Evolutionary conservation across 2,888 invertebrate genomes (phyloP).

Genomic region (Oxystoma pomonae): DNA sequence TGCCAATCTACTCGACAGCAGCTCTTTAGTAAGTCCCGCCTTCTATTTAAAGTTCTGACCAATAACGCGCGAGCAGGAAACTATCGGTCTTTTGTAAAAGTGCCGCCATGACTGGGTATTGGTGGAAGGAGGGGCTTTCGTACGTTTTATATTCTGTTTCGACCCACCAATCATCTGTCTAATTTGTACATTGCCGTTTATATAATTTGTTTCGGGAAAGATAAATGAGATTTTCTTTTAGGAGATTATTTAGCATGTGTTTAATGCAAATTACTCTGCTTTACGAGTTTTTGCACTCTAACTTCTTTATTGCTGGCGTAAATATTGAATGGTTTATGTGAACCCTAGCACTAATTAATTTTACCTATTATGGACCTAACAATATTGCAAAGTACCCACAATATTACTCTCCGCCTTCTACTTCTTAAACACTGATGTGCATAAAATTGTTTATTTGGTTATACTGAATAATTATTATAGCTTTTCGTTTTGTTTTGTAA

Average conservation of each 20-base stretch:
- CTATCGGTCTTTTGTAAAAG: slow-evolving; percentile 32
- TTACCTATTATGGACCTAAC: background rate
- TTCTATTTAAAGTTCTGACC: slow-evolving; percentile 25
- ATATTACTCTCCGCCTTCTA: too few species aligned
- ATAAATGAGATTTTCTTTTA: slow-evolving; percentile 49
- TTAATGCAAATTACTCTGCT: slow-evolving; percentile 47
- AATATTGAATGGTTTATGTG: slow-evolving; percentile 40
- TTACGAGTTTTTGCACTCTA: slow-evolving; percentile 39
- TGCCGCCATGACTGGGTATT: slow-evolving; percentile 31
- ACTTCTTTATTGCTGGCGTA: slow-evolving; percentile 34
- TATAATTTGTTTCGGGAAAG: slow-evolving; percentile 46
- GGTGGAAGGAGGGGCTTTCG: slow-evolving; percentile 32
- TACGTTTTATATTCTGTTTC: slow-evolving; percentile 28
- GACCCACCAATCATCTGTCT: slow-evolving; percentile 42
- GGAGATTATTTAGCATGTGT: slow-evolving; percentile 47
- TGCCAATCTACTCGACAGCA: slow-evolving; percentile 36
- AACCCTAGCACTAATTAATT: slow-evolving; percentile 8
- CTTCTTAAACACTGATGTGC: too few species aligned
- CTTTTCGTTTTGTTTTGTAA: too few species aligned
- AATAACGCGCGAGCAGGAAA: slow-evolving; percentile 30
- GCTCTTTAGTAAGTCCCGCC: slow-evolving; percentile 38
- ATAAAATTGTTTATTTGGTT: too few species aligned
- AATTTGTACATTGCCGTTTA: slow-evolving; percentile 41
- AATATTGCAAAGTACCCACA: too few species aligned
- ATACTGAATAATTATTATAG: too few species aligned